Conservation (phyloP, 2,888 invertebrate genomes). For the Eupithecia abbreviata region DNA sequence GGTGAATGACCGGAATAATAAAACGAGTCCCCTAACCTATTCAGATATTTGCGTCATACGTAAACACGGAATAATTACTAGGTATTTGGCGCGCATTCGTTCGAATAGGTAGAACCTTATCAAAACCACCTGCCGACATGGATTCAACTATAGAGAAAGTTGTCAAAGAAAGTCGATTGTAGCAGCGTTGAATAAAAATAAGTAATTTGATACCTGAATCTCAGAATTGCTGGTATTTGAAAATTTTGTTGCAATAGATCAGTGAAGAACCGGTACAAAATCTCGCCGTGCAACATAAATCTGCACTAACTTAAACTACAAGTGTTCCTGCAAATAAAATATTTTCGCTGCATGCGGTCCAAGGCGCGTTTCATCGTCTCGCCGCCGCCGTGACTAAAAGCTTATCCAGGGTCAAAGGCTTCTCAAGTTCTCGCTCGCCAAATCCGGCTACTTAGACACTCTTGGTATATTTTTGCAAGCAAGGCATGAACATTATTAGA, state of each 20-base stretch:
- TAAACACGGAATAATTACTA: constrained; percentile 20
- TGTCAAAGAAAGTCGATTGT: background rate
- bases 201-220: background rate
- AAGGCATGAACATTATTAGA: constrained; percentile 10
- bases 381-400: constrained; percentile 20
- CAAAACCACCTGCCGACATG: background rate
- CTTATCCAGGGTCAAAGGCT: constrained; percentile 26
- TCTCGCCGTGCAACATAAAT: background rate
- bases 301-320: background rate
- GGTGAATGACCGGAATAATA: constrained; percentile 42
- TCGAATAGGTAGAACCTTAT: background rate
- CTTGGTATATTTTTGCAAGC: constrained; percentile 7
- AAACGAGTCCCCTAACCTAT: constrained; percentile 36
- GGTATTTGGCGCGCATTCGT: background rate
- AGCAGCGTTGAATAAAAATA: background rate
- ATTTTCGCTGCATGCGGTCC: background rate
- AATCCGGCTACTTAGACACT: constrained; percentile 10
- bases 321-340: background rate
- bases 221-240: background rate
- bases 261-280: background rate
- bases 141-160: background rate
- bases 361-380: constrained; percentile 20
- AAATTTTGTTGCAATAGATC: background rate
- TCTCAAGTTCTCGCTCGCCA: constrained; percentile 14
- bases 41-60: constrained; percentile 27